These are phyloP conservation scores for Microcebus ravelobensis DNA, from an alignment of 2,113 vertebrate genomes.

Conservation along the genomic window DNA sequence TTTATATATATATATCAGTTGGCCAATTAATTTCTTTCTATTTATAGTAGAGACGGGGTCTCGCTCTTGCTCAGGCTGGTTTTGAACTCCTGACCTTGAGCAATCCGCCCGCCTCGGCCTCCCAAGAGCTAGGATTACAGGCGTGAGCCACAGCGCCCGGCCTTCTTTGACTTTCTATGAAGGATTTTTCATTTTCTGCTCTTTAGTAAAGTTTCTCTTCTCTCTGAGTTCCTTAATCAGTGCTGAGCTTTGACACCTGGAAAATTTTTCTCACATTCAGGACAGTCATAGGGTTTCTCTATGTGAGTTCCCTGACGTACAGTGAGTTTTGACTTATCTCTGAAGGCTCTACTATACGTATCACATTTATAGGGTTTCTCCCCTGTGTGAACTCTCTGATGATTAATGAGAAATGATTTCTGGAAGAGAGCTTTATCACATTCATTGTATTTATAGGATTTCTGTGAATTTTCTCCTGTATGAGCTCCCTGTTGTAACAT, in stretches of 20 bases:
- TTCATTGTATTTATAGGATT: slow-evolving; percentile 66
- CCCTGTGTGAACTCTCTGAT: slow-evolving; percentile 61
- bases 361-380: slow-evolving; percentile 43
- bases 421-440: slow-evolving; percentile 66
- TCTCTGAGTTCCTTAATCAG: slow-evolving; percentile 21
- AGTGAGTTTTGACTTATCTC: background rate
- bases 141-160: too few species aligned
- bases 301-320: slow-evolving; percentile 63
- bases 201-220: slow-evolving; percentile 34
- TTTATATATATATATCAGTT: too few species aligned
- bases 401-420: slow-evolving; percentile 56
- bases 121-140: too few species aligned
- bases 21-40: too few species aligned
- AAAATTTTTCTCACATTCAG: slow-evolving; percentile 38
- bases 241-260: background rate
- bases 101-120: too few species aligned
- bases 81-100: too few species aligned
- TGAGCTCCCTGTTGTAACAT: slow-evolving; percentile 66
- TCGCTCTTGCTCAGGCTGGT: too few species aligned
- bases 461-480: slow-evolving; percentile 70
- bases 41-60: too few species aligned
- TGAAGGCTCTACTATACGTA: too few species aligned
- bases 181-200: slow-evolving; percentile 20
- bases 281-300: slow-evolving; percentile 53
- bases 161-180: slow-evolving; percentile 6